phyloP scores from a whole-genome alignment of 2,888 invertebrate species.

The Aplocera efformata region DNA sequence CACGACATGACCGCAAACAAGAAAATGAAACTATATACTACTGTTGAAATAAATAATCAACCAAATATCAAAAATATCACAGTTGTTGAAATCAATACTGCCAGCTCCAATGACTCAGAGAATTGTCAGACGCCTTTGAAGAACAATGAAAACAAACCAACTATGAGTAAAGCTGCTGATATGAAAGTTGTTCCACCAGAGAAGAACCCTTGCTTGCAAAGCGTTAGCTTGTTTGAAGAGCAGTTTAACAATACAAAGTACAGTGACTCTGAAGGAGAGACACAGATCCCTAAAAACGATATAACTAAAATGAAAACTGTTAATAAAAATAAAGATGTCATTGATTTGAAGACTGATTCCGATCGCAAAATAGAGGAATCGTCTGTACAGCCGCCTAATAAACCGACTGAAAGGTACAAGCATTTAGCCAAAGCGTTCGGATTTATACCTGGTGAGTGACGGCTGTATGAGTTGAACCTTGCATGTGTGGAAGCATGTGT shows the following conservation, averaged over 20 bases:
- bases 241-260: conserved; percentile 46
- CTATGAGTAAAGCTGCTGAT: neutral
- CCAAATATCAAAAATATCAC: conserved; percentile 4
- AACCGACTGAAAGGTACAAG: conserved; percentile 39
- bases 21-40: conserved; percentile 15
- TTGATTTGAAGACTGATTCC: conserved; percentile 47
- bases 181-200: neutral
- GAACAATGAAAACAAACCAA: conserved; percentile 3
- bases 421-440: conserved; percentile 61
- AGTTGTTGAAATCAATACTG: conserved; percentile 20
- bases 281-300: conserved; percentile 11
- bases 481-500: conserved; percentile 4
- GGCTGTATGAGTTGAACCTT: conserved; percentile 12
- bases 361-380: conserved; percentile 37
- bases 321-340: conserved; percentile 30
- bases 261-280: conserved; percentile 42
- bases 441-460: conserved; percentile 64
- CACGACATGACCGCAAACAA: conserved; percentile 11
- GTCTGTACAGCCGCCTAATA: neutral
- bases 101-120: conserved; percentile 20
- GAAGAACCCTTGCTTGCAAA: conserved; percentile 57
- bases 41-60: conserved; percentile 19
- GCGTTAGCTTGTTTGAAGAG: conserved; percentile 58
- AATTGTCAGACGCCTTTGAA: conserved; percentile 9
- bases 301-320: neutral